Percentiles rank a stretch among this genome's conserved stretches.
These are phyloP conservation scores for Sebastes cheni DNA, from an alignment of 2,797 vertebrate genomes.

Conservation along the genomic window DNA sequence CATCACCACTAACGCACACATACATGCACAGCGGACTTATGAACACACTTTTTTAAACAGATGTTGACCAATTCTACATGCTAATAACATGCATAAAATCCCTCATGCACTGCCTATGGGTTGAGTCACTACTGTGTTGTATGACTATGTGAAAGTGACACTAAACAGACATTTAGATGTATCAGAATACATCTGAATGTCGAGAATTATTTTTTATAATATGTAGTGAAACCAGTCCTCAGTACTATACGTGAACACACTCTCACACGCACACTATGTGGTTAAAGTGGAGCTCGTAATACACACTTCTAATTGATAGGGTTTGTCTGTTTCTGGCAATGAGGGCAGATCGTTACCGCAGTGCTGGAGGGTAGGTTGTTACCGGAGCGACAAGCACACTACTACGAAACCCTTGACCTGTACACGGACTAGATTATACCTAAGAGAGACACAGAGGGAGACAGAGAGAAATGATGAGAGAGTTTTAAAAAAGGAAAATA, in stretches of 20 bases:
- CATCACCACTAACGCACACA: conserved; percentile 26
- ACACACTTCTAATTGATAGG: conserved; percentile 36
- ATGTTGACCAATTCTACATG: neutral
- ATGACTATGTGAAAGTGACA: neutral
- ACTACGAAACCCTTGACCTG: conserved; percentile 42
- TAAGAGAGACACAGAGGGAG: neutral
- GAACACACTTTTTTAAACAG: conserved; percentile 3
- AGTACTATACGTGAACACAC: neutral
- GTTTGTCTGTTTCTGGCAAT: conserved; percentile 29
- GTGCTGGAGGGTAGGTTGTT: conserved; percentile 30
- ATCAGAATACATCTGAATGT: neutral
- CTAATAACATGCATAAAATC: neutral
- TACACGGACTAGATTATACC: conserved; percentile 25
- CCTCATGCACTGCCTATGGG: neutral
- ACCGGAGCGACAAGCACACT: conserved; percentile 17
- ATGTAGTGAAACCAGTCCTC: neutral
- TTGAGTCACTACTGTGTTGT: conserved; percentile 1
- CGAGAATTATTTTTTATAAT: neutral
- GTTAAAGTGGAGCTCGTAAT: conserved; percentile 13
- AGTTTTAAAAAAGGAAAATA: neutral
- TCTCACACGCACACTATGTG: conserved; percentile 1
- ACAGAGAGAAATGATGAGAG: neutral
- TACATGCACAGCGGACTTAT: conserved; percentile 10
- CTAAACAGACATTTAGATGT: neutral
- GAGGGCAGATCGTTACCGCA: conserved; percentile 35